A percentile compares a stretch with the other conserved stretches of the same genome.
phyloP scores from a whole-genome alignment of 2,113 vertebrate genomes.

The Phalacrocorax pelagicus region DNA sequence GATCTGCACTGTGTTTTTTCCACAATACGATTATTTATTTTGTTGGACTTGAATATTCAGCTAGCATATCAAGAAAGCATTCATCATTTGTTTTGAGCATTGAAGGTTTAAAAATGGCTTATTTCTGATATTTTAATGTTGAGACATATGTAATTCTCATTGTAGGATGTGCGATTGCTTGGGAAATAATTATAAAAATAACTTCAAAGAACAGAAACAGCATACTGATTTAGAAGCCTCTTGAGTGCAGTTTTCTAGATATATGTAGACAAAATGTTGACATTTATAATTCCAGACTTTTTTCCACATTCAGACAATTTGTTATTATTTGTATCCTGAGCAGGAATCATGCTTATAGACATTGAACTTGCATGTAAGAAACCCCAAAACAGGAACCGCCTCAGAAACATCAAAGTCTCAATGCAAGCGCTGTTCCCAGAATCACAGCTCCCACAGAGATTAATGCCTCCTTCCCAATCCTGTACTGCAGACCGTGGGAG shows the following conservation, averaged over 20 bases:
- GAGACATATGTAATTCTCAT: conserved; percentile 17
- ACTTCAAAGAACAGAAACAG: conserved; percentile 11
- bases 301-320: neutral
- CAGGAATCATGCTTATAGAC: neutral
- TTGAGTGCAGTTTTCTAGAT: neutral
- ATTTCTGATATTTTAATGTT: conserved; percentile 50
- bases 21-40: neutral
- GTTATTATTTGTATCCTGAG: neutral
- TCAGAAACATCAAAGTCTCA: neutral
- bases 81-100: neutral
- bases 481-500: neutral
- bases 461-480: neutral
- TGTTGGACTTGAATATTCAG: neutral
- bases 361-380: neutral
- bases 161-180: conserved; percentile 24
- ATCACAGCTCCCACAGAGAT: neutral
- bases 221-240: conserved; percentile 12
- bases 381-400: neutral
- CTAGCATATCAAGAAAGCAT: neutral
- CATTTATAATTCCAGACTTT: neutral
- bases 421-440: neutral
- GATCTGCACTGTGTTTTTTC: neutral
- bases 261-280: neutral
- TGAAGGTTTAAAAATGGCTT: conserved; percentile 20
- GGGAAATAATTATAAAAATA: conserved; percentile 43